These are phyloP conservation scores for Drosophila melanocephala DNA, from an alignment of 2,888 invertebrate genomes.

Conservation along the genomic window DNA sequence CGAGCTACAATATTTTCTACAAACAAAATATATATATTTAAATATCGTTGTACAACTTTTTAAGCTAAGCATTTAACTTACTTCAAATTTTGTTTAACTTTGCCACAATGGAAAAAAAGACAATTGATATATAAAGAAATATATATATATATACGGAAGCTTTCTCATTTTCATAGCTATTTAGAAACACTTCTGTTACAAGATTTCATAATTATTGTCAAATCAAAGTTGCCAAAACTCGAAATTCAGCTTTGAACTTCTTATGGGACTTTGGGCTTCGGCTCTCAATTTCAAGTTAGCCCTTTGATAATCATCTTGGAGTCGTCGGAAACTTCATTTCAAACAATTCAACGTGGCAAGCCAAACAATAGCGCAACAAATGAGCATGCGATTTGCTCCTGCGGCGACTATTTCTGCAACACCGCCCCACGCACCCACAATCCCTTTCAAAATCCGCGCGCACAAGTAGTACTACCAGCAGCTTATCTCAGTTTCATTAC, in stretches of 20 bases:
- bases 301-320: conserved; percentile 56
- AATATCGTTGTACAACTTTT: neutral
- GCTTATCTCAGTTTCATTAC: conserved; percentile 80
- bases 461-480: conserved; percentile 28
- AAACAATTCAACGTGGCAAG: conserved; percentile 56
- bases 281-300: conserved; percentile 47
- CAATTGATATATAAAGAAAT: neutral
- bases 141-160: neutral
- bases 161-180: neutral
- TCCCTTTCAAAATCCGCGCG: neutral
- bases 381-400: conserved; percentile 74
- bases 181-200: neutral
- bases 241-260: conserved; percentile 22
- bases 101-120: neutral
- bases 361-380: conserved; percentile 75
- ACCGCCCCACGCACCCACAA: neutral
- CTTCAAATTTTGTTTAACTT: neutral
- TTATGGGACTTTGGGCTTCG: conserved; percentile 9
- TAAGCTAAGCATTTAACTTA: neutral
- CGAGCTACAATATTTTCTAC: neutral
- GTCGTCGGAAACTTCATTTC: conserved; percentile 59
- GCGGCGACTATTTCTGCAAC: conserved; percentile 14
- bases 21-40: neutral
- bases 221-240: conserved; percentile 26
- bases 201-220: conserved; percentile 38